Evolutionary conservation across 1,140 invertebrate species (phyloP).

Genomic region (Neodiprion pinetum): DNA sequence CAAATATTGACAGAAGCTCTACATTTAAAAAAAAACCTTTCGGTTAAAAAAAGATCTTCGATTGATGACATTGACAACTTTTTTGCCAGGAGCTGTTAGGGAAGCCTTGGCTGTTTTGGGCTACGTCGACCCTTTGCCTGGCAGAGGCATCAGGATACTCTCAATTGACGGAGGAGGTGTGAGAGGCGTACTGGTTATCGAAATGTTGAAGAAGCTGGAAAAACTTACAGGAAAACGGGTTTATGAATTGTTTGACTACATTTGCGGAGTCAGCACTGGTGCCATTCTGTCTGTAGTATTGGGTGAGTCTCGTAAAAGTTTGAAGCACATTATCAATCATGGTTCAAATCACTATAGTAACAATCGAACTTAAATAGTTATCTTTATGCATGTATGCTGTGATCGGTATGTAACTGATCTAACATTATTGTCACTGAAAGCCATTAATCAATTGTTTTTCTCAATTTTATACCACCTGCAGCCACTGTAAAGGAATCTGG

Average conservation of each 20-base stretch:
- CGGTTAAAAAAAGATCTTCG: not conserved
- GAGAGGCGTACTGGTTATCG: constrained; percentile 81
- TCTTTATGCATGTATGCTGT: constrained; percentile 11
- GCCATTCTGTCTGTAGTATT: constrained; percentile 76
- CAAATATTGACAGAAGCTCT: not conserved
- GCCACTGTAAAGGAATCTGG: constrained; percentile 39
- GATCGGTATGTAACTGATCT: constrained; percentile 8
- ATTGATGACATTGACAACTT: not conserved
- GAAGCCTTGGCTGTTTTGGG: constrained; percentile 80
- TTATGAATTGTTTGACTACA: constrained; percentile 84
- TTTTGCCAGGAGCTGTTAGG: constrained; percentile 52
- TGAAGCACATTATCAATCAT: not conserved
- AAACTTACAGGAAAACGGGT: constrained; percentile 71
- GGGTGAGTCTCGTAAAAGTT: constrained; percentile 54
- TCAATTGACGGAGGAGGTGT: constrained; percentile 92
- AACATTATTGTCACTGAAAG: not conserved
- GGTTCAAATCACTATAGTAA: not conserved
- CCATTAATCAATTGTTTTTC: constrained; percentile 6
- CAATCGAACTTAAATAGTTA: not conserved
- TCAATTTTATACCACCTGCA: constrained; percentile 27
- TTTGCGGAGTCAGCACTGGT: constrained; percentile 92
- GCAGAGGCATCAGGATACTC: constrained; percentile 81
- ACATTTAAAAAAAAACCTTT: not conserved
- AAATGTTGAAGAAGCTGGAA: constrained; percentile 82
- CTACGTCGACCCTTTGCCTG: constrained; percentile 72